phyloP scores from a whole-genome alignment of 1,140 invertebrate genomes.

The Papilio machaon region DNA sequence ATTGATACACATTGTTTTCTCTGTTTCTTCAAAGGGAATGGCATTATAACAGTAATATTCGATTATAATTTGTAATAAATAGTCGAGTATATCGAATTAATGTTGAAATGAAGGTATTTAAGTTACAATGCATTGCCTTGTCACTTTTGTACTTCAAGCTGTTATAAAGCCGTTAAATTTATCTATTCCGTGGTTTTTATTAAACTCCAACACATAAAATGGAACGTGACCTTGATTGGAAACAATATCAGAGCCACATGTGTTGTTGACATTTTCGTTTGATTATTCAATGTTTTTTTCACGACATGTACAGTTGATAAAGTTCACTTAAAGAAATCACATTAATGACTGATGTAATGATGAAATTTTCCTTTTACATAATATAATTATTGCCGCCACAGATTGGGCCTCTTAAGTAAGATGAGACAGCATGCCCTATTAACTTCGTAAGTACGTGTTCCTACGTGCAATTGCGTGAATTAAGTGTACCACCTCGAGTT shows the following conservation, averaged over 20 bases:
- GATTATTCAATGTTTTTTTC: conserved; percentile 1
- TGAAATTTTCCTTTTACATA: conserved; percentile 25
- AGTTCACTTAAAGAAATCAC: background rate
- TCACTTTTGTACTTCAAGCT: too few relatives aligned
- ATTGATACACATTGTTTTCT: background rate
- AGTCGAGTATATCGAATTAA: too few relatives aligned
- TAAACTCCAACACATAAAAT: background rate
- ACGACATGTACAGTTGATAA: background rate
- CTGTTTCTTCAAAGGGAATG: too few relatives aligned
- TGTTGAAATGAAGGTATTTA: too few relatives aligned
- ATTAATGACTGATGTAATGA: background rate
- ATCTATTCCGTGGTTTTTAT: too few relatives aligned
- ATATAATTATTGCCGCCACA: conserved; percentile 16
- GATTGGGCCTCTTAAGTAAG: conserved; percentile 43
- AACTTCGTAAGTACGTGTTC: conserved; percentile 47
- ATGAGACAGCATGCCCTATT: conserved; percentile 55
- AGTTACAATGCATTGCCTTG: too few relatives aligned
- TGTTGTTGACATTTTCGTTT: background rate
- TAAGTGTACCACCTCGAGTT: conserved; percentile 34
- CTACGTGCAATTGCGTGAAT: conserved; percentile 43
- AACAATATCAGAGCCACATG: background rate
- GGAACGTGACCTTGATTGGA: background rate
- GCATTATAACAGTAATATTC: too few relatives aligned
- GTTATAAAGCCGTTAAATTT: too few relatives aligned
- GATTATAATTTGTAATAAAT: too few relatives aligned